Evolutionary conservation across 1,140 invertebrate species (phyloP).

Genomic region (Anoplolepis gracilipes): DNA sequence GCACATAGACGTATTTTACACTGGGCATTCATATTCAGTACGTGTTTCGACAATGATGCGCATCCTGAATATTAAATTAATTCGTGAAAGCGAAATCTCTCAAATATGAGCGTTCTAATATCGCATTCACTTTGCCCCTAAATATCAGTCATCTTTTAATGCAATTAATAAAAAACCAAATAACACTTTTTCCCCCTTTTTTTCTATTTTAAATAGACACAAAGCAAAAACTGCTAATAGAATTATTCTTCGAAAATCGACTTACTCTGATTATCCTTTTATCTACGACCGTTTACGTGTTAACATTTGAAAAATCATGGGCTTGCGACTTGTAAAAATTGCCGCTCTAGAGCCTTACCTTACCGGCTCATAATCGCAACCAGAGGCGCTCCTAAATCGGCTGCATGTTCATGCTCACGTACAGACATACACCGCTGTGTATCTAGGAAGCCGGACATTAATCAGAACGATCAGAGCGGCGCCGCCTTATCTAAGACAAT

Average conservation of each 20-base stretch:
- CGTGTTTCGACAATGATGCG: not conserved
- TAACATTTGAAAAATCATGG: slow-evolving; percentile 28
- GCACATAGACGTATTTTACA: not conserved
- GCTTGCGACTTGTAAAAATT: slow-evolving; percentile 26
- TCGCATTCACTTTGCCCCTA: not conserved
- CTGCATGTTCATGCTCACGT: slow-evolving; percentile 57
- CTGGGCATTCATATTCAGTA: not conserved
- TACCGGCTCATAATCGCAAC: slow-evolving; percentile 34
- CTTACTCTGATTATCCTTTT: not conserved
- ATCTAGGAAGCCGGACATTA: slow-evolving; percentile 63
- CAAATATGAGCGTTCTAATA: not conserved
- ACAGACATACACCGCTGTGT: not conserved
- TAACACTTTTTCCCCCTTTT: no score
- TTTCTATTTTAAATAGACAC: not conserved
- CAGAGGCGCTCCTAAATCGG: slow-evolving; percentile 38
- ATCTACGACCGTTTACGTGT: not conserved
- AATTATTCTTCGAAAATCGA: slow-evolving; percentile 1
- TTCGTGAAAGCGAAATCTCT: not conserved
- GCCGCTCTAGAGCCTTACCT: slow-evolving; percentile 25
- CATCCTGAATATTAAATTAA: slow-evolving; percentile 16
- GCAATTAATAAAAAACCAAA: not conserved
- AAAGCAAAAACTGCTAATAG: not conserved
- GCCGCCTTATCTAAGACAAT: slow-evolving; percentile 61
- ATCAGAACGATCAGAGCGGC: slow-evolving; percentile 59
- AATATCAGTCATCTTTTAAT: slow-evolving; percentile 2